Evolutionary conservation across 2,797 vertebrate genomes (phyloP).

Genomic region (Lagorchestes hirsutus): DNA sequence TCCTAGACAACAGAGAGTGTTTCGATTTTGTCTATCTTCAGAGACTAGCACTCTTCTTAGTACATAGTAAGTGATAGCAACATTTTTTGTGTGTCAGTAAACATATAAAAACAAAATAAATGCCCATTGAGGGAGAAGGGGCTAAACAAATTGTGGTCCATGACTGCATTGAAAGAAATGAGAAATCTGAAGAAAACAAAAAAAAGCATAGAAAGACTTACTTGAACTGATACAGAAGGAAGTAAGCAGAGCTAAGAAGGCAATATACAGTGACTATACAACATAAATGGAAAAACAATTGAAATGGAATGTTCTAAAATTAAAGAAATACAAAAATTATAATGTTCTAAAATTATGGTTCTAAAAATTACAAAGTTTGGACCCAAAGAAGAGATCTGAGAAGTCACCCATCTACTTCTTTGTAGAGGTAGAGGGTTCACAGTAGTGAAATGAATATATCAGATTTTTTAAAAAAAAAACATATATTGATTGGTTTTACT

Average conservation of each 20-base stretch:
- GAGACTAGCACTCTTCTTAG: not conserved
- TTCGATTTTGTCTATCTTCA: not conserved
- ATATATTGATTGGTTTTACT: not conserved
- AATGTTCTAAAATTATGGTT: too few relatives aligned
- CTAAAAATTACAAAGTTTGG: not conserved
- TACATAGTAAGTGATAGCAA: not conserved
- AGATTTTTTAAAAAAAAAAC: not conserved
- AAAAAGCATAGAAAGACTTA: not conserved
- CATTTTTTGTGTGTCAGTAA: not conserved
- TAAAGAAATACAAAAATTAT: too few relatives aligned
- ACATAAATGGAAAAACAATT: not conserved
- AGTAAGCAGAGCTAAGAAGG: not conserved
- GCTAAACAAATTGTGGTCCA: not conserved
- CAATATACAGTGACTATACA: not conserved
- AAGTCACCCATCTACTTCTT: not conserved
- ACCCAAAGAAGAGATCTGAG: not conserved
- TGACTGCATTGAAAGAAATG: not conserved
- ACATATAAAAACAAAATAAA: not conserved
- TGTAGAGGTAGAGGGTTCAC: not conserved
- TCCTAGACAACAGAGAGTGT: not conserved
- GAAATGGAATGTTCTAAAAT: not conserved
- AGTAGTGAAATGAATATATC: not conserved
- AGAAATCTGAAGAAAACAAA: not conserved
- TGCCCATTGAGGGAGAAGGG: not conserved
- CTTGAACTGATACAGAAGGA: not conserved